Base-by-base conservation (phyloP, 2,797 vertebrate species). In the Poeciliopsis infans region DNA sequence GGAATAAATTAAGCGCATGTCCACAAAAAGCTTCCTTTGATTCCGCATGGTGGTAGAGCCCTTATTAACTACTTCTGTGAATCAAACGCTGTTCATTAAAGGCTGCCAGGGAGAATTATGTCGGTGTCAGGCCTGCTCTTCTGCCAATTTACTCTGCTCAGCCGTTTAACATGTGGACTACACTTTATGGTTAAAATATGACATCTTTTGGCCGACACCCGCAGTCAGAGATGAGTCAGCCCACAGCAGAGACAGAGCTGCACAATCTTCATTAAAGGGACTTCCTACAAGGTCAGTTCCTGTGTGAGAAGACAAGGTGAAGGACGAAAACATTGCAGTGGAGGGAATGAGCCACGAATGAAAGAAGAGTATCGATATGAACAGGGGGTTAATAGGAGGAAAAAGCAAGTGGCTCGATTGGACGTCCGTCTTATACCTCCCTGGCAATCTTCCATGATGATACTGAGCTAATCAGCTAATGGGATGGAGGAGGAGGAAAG, bases 401-500 rank as follows among this genome's bases (percentile, higher is more conserved):
- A 88, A 87, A 90, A 89, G 87, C 86, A 80, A 92, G 72, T 69
- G 45, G 49, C 76, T 81, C 71, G 75, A 64, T 18, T 72, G 39
- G 76, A 51, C 51, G 81, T 87, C 45, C 82, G 78, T 85, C 79
- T 85, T 41, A 16, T 78, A 12, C 46, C 72, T 85, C 76, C 69
- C 23, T 78, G 79, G 81, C 71, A 86, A 74, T 57, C 79, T 43
- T 82, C 74, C 74, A 79, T 36, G 69, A 86, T 84, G 75, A 64
- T 76, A 73, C 15, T 70, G 75, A 90, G 79, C 89, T 93, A 95
- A 95, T 95, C 91, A 95, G 92, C 61, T 94, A 95, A 95, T 96
- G 95, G 92, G 84, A 87, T 80, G 82, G 82, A 53, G 75, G 39
- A 53, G 75, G 39, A 72, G 79, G 10, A 69, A 28, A 64, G 15